Evolutionary conservation across 2,888 invertebrate genomes (phyloP), one percentile per base, ranked within the genome.

Genomic region (Portevinia maculata): DNA sequence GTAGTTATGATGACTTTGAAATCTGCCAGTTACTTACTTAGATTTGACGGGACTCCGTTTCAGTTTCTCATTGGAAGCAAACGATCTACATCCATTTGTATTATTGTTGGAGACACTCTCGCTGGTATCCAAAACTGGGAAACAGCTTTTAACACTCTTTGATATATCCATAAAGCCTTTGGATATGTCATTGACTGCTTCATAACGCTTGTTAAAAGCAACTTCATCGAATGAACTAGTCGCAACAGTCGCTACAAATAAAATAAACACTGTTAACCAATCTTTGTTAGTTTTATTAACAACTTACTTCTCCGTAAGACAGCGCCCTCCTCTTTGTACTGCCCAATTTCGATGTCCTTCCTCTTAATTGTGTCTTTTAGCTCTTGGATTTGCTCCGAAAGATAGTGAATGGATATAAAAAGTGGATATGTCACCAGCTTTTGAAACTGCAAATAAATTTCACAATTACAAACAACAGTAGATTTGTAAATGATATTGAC

Each of bases 321-420:
- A 13, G 85, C 86, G 4, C 89, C 89, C 55, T 90, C 90, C 0
- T 44, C 57, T 52, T 86, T 87, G 59, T 88, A 90, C 57, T 90
- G 89, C 1, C 85, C 81, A 1, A 90, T 84, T 84, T 90, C 91
- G 0, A 79, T 46, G 55, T 90, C 91, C 60, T 90, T 90, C 52
- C 88, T 87, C 0, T 75, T 79, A 7, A 90, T 60, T 5, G 86
- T 78, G 0, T 87, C 85, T 1, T 86, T 79, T 21, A 89, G 69
- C 15, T 86, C 79, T 0, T 79, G 74, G 6, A 87, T 75, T 84
- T 88, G 86, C 3, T 85, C 64, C 3, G 79, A 67, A 1, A 89
- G 65, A 1, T 57, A 79, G 2, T 84, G 62, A 1, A 87, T 78
- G 0, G 86, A 73, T 30, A 83, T 24, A 4, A 88, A 67, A 0